Conservation (phyloP, 2,113 vertebrate genomes). For the Apodemus speciosus region DNA sequence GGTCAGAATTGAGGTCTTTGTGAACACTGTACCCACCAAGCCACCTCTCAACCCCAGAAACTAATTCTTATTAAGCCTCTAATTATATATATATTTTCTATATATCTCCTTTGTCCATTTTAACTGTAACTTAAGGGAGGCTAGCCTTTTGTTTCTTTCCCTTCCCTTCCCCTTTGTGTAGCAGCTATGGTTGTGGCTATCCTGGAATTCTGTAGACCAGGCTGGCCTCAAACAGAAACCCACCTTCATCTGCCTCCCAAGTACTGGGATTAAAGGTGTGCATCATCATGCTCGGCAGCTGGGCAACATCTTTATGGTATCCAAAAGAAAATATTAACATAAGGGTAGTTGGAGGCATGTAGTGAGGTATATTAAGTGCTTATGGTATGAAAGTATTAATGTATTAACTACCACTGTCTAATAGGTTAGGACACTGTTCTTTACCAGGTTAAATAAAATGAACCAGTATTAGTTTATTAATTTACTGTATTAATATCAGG, state of each 20-base stretch:
- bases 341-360: neutral
- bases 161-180: too few species aligned
- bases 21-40: neutral
- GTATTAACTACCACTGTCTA: neutral
- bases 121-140: constrained; percentile 13
- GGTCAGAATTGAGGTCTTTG: neutral
- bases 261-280: neutral
- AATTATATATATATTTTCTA: constrained; percentile 29
- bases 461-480: constrained; percentile 28
- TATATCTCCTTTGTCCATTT: neutral
- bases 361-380: constrained; percentile 37
- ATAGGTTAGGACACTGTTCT: neutral
- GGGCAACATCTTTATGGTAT: constrained; percentile 28
- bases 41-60: neutral
- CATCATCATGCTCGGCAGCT: too few species aligned
- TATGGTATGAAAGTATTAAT: neutral
- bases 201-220: neutral
- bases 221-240: neutral
- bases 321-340: neutral
- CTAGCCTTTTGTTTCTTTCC: neutral
- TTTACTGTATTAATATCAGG: constrained; percentile 17
- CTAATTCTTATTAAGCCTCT: neutral
- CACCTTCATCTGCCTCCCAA: neutral
- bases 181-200: neutral
- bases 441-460: neutral